Evolutionary conservation across 2,113 vertebrate species (phyloP).

Genomic region (Anguilla japonica): DNA sequence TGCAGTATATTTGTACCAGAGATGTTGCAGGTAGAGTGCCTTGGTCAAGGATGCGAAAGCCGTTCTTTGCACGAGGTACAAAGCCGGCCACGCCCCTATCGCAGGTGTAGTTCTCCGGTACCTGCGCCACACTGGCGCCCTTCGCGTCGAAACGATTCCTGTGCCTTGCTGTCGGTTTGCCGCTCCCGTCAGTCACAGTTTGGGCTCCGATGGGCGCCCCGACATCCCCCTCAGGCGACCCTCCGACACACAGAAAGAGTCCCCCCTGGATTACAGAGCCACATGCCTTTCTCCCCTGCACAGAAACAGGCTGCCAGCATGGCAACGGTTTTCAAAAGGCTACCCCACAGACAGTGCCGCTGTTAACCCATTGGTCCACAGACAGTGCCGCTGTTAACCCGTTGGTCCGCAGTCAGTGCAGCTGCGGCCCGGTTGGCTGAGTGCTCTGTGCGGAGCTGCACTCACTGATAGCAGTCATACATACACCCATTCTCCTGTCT

Average conservation of each 20-base stretch:
- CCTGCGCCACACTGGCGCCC: not conserved
- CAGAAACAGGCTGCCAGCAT: constrained; percentile 35
- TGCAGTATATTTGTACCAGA: not conserved
- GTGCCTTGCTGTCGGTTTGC: constrained; percentile 2
- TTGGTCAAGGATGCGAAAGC: not conserved
- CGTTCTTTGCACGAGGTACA: not conserved
- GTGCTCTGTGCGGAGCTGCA: not conserved
- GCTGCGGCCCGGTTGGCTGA: constrained; percentile 7
- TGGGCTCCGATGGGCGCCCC: not conserved
- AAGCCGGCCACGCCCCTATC: not conserved
- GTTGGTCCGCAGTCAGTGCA: no score
- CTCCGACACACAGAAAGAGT: not conserved
- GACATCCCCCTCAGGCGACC: not conserved
- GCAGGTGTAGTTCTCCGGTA: not conserved
- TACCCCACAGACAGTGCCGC: not conserved
- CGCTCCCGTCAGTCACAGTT: not conserved
- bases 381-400: no score
- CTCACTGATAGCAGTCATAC: not conserved
- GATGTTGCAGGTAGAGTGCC: not conserved
- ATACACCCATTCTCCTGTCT: constrained; percentile 1
- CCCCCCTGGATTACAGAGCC: not conserved
- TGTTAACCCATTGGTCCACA: no score
- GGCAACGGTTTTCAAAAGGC: constrained; percentile 6
- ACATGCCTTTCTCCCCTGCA: not conserved
- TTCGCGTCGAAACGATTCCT: not conserved